Conservation (phyloP, 2,797 vertebrate genomes). For the Heliangelus exortis region DNA sequence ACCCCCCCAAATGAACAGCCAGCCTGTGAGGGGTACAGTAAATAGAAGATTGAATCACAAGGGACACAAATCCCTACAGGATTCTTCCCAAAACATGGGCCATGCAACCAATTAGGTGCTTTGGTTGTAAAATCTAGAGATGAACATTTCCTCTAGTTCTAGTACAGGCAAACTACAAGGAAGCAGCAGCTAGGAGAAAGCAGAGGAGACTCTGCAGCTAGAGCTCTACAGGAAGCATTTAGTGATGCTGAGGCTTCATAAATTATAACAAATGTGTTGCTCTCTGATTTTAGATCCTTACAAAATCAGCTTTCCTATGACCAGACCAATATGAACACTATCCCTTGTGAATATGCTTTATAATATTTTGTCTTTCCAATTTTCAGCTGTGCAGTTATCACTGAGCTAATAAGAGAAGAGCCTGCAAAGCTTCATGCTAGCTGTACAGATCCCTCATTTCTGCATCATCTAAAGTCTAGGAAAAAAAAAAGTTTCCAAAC, state of each 20-base stretch:
- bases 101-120: background rate
- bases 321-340: background rate
- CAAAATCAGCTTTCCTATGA: background rate
- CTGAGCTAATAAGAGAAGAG: background rate
- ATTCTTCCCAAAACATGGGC: background rate
- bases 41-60: background rate
- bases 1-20: background rate
- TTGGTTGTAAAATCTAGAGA: background rate
- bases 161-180: background rate
- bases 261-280: background rate
- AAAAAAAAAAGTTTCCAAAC: background rate
- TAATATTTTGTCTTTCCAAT: background rate
- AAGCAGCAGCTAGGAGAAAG: background rate
- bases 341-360: background rate
- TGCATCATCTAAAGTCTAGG: background rate
- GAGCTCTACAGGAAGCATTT: slow-evolving; percentile 26
- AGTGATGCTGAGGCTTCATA: slow-evolving; percentile 8
- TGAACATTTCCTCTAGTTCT: background rate
- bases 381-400: background rate
- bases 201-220: background rate
- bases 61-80: background rate
- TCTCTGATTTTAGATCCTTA: background rate
- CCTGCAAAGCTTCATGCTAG: background rate
- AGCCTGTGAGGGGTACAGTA: background rate
- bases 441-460: background rate